A percentile compares a stretch with the other conserved stretches of the same genome.
These are phyloP conservation scores for Okapia johnstoni DNA, from an alignment of 2,113 vertebrate species.

Conservation along the genomic window DNA sequence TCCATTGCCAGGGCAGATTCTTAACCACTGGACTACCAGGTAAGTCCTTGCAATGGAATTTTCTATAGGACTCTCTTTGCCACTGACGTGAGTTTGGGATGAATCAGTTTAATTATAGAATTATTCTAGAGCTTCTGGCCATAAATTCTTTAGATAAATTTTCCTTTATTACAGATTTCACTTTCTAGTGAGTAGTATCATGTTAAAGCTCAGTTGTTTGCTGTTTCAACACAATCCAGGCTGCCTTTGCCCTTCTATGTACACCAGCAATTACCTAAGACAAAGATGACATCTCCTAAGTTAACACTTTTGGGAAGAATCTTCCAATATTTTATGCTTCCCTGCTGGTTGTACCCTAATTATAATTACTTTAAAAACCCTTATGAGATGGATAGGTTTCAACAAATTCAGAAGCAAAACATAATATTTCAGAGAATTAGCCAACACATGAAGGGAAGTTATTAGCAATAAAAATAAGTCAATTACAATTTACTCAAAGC, in stretches of 20 bases:
- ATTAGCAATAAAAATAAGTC: not conserved
- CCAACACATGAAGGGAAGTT: not conserved
- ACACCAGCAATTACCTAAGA: not conserved
- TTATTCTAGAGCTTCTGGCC: constrained; percentile 28
- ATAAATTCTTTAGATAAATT: not conserved
- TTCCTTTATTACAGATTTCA: not conserved
- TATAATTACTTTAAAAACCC: not conserved
- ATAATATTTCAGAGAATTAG: constrained; percentile 21
- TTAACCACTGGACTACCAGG: not conserved
- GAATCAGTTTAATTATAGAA: not conserved
- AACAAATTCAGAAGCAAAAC: constrained; percentile 18
- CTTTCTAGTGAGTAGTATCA: not conserved
- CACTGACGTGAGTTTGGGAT: not conserved
- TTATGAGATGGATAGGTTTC: not conserved
- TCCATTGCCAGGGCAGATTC: not conserved
- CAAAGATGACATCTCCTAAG: not conserved
- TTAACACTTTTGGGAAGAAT: not conserved
- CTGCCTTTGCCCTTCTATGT: not conserved
- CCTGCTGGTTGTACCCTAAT: not conserved
- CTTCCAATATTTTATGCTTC: not conserved
- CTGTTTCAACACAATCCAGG: not conserved
- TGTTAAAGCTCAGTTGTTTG: not conserved
- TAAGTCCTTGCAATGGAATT: not conserved
- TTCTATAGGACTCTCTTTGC: not conserved
- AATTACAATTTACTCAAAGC: constrained; percentile 6